A percentile compares a stretch with the other conserved stretches of the same genome.
Conservation (phyloP, 1,140 invertebrate species). For the Pantala flavescens region DNA sequence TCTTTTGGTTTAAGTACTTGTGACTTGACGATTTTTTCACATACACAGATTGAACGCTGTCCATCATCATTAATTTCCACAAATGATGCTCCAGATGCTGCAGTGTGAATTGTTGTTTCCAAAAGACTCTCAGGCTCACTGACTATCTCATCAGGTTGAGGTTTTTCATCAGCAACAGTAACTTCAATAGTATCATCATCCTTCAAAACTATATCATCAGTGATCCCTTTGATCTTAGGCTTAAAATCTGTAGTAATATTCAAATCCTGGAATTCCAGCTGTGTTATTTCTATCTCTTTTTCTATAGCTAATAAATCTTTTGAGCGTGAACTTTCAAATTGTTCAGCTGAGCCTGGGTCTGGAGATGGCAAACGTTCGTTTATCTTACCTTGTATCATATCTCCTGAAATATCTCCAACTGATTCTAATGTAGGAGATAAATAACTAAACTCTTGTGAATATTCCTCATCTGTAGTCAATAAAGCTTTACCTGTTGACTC, state of each 20-base stretch:
- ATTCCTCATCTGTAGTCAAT: no score
- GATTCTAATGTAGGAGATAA: no score
- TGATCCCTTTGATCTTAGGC: constrained; percentile 17
- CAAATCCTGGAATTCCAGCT: neutral
- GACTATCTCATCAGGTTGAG: neutral
- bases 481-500: no score
- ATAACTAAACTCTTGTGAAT: no score
- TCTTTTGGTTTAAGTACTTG: neutral
- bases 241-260: neutral
- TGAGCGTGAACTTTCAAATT: neutral
- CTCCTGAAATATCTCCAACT: no score
- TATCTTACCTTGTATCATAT: no score
- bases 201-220: constrained; percentile 32
- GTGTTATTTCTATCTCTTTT: neutral
- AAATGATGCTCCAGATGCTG: constrained; percentile 10
- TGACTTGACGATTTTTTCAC: constrained; percentile 15
- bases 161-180: constrained; percentile 27
- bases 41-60: constrained; percentile 15
- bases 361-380: neutral
- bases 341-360: neutral
- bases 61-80: constrained; percentile 14
- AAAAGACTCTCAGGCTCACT: neutral
- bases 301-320: no score
- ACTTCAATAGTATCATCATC: constrained; percentile 33
- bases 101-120: neutral